phyloP scores from a whole-genome alignment of 1,140 invertebrate species.

The Drosophila pruinosa region DNA sequence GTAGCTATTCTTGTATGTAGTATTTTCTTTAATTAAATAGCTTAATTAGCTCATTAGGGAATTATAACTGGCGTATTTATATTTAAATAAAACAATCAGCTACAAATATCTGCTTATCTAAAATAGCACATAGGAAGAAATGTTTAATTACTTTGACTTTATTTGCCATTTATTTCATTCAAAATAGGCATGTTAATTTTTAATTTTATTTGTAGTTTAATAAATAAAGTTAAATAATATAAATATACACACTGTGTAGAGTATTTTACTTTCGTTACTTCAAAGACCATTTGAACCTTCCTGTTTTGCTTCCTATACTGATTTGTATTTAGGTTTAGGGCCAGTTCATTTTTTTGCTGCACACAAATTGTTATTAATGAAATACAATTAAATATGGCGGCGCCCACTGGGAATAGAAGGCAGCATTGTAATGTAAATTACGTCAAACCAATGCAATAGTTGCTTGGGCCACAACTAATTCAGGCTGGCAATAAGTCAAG shows the following conservation, averaged over 20 bases:
- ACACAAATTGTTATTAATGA: slow-evolving; percentile 80
- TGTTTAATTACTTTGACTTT: no score
- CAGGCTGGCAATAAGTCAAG: slow-evolving; percentile 70
- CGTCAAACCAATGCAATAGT: slow-evolving; percentile 60
- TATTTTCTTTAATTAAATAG: neutral
- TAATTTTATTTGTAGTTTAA: no score
- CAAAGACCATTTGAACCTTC: no score
- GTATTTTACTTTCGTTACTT: neutral
- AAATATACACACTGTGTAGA: neutral
- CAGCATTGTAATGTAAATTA: slow-evolving; percentile 61
- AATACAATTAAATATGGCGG: slow-evolving; percentile 76
- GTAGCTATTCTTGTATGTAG: neutral
- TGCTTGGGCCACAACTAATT: slow-evolving; percentile 61
- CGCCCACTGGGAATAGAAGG: neutral
- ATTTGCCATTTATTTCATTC: neutral
- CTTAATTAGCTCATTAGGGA: neutral
- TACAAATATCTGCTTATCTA: no score
- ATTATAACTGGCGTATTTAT: no score
- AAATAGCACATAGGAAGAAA: no score
- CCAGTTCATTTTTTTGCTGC: slow-evolving; percentile 8
- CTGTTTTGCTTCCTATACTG: neutral
- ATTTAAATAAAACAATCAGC: no score
- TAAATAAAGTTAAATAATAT: no score
- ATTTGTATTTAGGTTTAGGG: slow-evolving; percentile 11
- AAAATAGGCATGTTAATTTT: no score